These are phyloP conservation scores for Centropus bengalensis DNA, from an alignment of 2,113 vertebrate species.

Conservation along the genomic window DNA sequence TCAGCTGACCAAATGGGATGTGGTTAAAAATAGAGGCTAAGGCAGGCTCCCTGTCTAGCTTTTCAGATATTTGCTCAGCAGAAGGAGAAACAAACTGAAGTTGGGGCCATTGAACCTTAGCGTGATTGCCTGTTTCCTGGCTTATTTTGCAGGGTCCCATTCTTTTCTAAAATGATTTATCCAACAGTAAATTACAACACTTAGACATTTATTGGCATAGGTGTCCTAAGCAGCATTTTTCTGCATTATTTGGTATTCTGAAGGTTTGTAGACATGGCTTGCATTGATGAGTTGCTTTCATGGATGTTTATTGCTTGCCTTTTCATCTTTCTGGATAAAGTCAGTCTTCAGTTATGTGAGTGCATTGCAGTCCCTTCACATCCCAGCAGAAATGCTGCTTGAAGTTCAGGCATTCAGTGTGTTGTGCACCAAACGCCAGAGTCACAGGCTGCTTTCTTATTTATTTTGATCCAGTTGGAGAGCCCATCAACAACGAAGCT, in stretches of 20 bases:
- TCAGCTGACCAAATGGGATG: not conserved
- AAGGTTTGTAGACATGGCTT: not conserved
- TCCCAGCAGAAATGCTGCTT: not conserved
- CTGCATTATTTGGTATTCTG: not conserved
- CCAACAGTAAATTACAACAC: not conserved
- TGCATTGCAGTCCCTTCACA: not conserved
- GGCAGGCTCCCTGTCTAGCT: not conserved
- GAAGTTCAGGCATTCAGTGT: not conserved
- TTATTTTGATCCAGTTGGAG: conserved; percentile 82
- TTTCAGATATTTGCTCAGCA: not conserved
- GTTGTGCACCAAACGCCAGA: not conserved
- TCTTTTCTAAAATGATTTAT: not conserved
- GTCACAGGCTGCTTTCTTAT: not conserved
- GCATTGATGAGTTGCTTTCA: not conserved
- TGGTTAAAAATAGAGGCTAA: not conserved
- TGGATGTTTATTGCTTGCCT: not conserved
- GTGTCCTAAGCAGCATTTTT: not conserved
- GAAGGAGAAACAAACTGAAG: not conserved
- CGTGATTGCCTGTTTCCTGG: not conserved
- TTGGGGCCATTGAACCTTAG: not conserved
- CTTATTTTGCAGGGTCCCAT: not conserved
- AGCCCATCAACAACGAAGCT: conserved; percentile 92
- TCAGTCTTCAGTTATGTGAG: not conserved
- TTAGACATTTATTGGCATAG: not conserved
- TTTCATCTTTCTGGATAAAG: not conserved